phyloP scores from a whole-genome alignment of 1,140 invertebrate genomes.

The Drosophila santomea region DNA sequence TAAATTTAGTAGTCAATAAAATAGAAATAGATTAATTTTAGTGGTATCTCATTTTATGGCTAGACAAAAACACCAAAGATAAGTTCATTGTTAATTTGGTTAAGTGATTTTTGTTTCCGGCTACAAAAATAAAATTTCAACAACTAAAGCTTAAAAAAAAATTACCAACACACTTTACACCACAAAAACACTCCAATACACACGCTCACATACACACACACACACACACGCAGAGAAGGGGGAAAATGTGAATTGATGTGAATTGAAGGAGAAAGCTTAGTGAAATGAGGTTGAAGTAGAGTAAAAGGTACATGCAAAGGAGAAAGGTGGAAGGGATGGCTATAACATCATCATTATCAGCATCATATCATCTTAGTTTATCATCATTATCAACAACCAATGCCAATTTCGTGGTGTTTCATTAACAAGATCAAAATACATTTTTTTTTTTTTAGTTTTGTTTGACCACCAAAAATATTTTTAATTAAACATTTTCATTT shows the following conservation, averaged over 20 bases:
- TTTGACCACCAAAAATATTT: constrained; percentile 33
- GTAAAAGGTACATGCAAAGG: constrained; percentile 1
- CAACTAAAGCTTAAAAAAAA: constrained; percentile 16
- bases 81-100: constrained; percentile 7
- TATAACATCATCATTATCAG: constrained; percentile 30
- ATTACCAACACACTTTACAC: constrained; percentile 34
- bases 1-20: constrained; percentile 62
- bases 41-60: constrained; percentile 11
- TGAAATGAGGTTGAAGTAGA: constrained; percentile 19
- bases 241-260: constrained; percentile 3
- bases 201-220: constrained; percentile 9
- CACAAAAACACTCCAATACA: constrained; percentile 8
- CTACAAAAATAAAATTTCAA: constrained; percentile 27
- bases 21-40: constrained; percentile 44
- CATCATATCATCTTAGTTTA: constrained; percentile 30
- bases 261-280: constrained; percentile 10
- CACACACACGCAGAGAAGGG: constrained; percentile 16
- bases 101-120: constrained; percentile 10
- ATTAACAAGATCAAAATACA: constrained; percentile 30
- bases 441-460: constrained; percentile 6
- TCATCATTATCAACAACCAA: constrained; percentile 58
- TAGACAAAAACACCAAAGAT: constrained; percentile 53
- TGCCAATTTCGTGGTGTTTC: constrained; percentile 75
- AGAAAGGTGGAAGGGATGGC: constrained; percentile 20
- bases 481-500: constrained; percentile 54